Conservation (phyloP, 2,888 invertebrate species). For the Carcina quercana region DNA sequence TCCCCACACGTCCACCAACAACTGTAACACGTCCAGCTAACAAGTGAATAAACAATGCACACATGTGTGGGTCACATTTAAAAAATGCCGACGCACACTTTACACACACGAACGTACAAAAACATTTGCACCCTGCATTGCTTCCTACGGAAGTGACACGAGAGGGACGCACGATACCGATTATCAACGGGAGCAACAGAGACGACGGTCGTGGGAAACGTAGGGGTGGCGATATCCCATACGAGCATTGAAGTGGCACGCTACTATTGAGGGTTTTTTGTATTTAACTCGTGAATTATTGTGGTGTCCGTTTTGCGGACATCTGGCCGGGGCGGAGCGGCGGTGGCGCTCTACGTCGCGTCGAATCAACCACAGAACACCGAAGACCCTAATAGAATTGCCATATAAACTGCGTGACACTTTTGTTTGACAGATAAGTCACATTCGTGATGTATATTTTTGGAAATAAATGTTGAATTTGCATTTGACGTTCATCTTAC, state of each 20-base stretch:
- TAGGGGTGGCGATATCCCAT: constrained; percentile 70
- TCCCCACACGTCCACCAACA: no score
- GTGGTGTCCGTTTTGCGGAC: constrained; percentile 20
- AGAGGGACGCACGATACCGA: constrained; percentile 23
- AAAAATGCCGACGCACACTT: constrained; percentile 45
- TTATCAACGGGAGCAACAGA: constrained; percentile 26
- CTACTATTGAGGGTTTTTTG: constrained; percentile 34
- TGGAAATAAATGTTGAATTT: no score
- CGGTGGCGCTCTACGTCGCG: not conserved
- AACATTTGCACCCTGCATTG: constrained; percentile 61
- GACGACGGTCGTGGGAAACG: constrained; percentile 62
- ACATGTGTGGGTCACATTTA: no score
- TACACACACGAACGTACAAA: constrained; percentile 60
- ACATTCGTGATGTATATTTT: no score
- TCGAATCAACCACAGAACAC: no score
- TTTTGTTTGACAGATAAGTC: no score
- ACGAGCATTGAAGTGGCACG: constrained; percentile 57
- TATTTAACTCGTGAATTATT: constrained; percentile 12
- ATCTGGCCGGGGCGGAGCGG: constrained; percentile 24
- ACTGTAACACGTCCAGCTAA: no score
- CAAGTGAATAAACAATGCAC: no score
- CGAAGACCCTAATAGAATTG: no score
- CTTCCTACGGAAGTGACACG: constrained; percentile 62
- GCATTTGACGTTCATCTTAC: no score
- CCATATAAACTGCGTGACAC: no score